Evolutionary conservation across 1,140 invertebrate species (phyloP), one percentile per base, ranked within the genome.

Genomic region (Rhyacophila brunnea): DNA sequence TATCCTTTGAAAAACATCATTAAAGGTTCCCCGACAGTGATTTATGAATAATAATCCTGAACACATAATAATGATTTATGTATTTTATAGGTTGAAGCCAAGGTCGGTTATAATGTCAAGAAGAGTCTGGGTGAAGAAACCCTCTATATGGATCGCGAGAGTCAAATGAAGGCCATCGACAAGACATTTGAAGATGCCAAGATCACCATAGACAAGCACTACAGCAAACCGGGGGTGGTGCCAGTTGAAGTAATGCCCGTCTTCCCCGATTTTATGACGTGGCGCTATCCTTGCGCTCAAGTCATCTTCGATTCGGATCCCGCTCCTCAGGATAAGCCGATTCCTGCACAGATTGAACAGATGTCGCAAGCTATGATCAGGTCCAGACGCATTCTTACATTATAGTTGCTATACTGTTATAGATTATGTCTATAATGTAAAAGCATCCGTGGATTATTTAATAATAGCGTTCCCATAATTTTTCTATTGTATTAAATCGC

Each of bases 301-400:
- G 95, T 98, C 64, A 97, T 98, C 69, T 99, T 99, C 74, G 96
- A 99, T 74, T 93, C 94, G 5, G 96, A 99, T 81, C 96, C 96
- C 28, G 88, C 91, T 44, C 90, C 92, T 1, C 78, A 85, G 47
- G 90, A 91, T 48, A 88, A 91, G 65, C 85, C 89, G 68, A 83
- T 91, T 44, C 85, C 90, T 34, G 89, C 89, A 35, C 92, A 96
- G 70, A 86, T 94, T 67, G 95, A 98, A 78, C 93, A 96, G 78
- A 98, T 98, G 95, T 96, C 94, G 20, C 95, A 99, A 78, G 96
- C 95, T 67, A 97, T 98, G 93, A 98, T 98, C 77, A 83, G 93
- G 87, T 89, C 70, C 67, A 62, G n/a, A n/a, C n/a, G n/a, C n/a
- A n/a, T n/a, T n/a, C n/a, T n/a, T n/a, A n/a, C n/a, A n/a, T n/a